phyloP scores from a whole-genome alignment of 2,797 vertebrate species.

The Sebastes trivittatus region DNA sequence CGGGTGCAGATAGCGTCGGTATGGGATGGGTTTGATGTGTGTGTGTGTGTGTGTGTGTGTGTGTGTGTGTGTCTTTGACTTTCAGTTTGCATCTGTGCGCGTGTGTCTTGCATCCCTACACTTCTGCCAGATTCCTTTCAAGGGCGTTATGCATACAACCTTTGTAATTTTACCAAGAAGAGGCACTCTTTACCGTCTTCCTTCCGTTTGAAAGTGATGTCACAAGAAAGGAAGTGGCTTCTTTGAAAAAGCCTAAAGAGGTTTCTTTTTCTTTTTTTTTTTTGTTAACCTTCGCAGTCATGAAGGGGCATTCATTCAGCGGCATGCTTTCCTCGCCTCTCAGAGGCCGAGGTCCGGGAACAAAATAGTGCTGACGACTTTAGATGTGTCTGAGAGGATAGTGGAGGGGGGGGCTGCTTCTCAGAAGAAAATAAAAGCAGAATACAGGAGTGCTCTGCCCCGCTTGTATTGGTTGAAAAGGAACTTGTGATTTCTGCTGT shows the following conservation, averaged over 20 bases:
- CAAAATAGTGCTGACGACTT: conserved; percentile 28
- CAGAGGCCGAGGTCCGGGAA: conserved; percentile 13
- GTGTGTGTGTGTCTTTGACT: conserved; percentile 11
- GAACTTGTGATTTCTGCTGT: conserved; percentile 5
- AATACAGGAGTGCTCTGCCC: neutral
- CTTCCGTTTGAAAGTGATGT: conserved; percentile 38
- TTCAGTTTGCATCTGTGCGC: conserved; percentile 4
- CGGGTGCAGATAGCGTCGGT: neutral
- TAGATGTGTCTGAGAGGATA: conserved; percentile 13
- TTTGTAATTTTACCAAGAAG: conserved; percentile 33
- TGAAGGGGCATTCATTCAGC: conserved; percentile 34
- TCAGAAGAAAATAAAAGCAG: conserved; percentile 16
- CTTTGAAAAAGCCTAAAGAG: conserved; percentile 39
- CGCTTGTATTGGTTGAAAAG: conserved; percentile 2
- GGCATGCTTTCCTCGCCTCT: conserved; percentile 8
- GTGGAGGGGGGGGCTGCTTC: neutral
- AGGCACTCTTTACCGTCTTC: conserved; percentile 1
- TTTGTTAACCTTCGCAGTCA: conserved; percentile 27
- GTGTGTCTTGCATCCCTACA: neutral
- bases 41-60: neutral
- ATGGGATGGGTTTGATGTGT: conserved; percentile 32
- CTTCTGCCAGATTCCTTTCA: conserved; percentile 24
- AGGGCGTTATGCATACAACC: conserved; percentile 9
- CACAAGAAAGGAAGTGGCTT: conserved; percentile 33
- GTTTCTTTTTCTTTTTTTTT: neutral